Evolutionary conservation across 37 sponge, comb jelly and placozoan species (phyloP).

Genomic region (Oopsacas minuta): DNA sequence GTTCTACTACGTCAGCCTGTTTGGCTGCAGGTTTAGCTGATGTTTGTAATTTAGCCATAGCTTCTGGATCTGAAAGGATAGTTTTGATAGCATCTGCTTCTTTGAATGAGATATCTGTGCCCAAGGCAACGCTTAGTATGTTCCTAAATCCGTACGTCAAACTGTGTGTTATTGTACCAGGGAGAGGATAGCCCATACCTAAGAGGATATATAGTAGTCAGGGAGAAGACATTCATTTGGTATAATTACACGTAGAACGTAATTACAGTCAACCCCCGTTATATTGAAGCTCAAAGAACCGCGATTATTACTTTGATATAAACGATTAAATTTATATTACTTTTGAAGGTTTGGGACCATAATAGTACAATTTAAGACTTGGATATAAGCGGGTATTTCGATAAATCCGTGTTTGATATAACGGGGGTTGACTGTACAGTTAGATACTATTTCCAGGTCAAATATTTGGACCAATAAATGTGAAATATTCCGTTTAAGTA

Average conservation of each 20-base stretch:
- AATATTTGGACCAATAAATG: no score
- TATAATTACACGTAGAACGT: no score
- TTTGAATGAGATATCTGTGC: slow-evolving; percentile 86
- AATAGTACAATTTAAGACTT: background rate
- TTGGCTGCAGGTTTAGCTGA: background rate
- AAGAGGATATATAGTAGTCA: background rate
- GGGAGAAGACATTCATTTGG: no score
- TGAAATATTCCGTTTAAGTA: no score
- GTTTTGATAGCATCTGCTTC: slow-evolving; percentile 61
- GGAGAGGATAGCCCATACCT: slow-evolving; percentile 5
- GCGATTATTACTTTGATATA: no score
- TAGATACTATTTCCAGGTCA: background rate
- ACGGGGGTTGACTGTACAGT: background rate
- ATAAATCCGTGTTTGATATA: background rate
- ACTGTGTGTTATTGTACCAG: slow-evolving; percentile 1
- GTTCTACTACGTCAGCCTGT: background rate
- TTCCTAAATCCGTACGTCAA: slow-evolving; percentile 41
- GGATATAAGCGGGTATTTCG: background rate
- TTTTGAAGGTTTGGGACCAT: background rate
- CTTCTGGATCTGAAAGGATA: background rate
- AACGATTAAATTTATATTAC: background rate
- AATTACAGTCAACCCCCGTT: background rate
- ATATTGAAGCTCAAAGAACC: background rate
- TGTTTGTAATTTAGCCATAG: background rate
- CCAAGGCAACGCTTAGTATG: slow-evolving; percentile 80